A percentile compares a stretch with the other conserved stretches of the same genome.
Evolutionary conservation across 2,888 invertebrate species (phyloP).

Genomic region (Plutella xylostella): DNA sequence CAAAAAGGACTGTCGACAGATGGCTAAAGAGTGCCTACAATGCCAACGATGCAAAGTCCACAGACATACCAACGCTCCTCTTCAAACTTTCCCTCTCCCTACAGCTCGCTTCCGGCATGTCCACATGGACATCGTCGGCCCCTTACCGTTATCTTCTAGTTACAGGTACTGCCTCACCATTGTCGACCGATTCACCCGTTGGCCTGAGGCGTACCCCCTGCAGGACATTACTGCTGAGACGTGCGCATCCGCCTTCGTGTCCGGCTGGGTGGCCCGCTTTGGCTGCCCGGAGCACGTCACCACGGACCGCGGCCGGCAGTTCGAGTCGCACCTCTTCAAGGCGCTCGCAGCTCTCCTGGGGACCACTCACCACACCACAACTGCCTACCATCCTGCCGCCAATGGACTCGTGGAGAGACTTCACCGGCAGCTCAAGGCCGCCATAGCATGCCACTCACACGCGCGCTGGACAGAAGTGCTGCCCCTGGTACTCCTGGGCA

Average conservation of each 20-base stretch:
- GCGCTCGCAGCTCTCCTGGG: background rate
- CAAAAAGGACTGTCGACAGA: conserved; percentile 17
- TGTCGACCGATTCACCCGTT: conserved; percentile 29
- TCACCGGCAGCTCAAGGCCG: conserved; percentile 26
- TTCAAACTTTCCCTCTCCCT: conserved; percentile 17
- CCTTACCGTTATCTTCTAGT: conserved; percentile 27
- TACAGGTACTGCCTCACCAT: conserved; percentile 30
- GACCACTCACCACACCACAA: conserved; percentile 18
- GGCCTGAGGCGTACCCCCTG: conserved; percentile 30
- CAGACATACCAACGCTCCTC: conserved; percentile 21
- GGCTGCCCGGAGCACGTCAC: conserved; percentile 29
- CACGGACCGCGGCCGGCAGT: conserved; percentile 36
- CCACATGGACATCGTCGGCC: conserved; percentile 45
- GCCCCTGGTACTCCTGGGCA: conserved; percentile 5
- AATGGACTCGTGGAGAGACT: conserved; percentile 38
- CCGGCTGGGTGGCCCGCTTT: conserved; percentile 33
- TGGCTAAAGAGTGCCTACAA: conserved; percentile 22
- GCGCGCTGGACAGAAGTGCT: conserved; percentile 1
- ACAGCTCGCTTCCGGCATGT: conserved; percentile 32
- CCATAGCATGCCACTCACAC: conserved; percentile 23
- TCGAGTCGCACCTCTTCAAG: conserved; percentile 29
- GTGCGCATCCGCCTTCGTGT: conserved; percentile 26
- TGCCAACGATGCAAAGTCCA: conserved; percentile 31
- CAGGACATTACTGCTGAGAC: conserved; percentile 27
- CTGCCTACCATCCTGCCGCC: conserved; percentile 31